Evolutionary conservation across 2,797 vertebrate genomes (phyloP).

Genomic region (Ctenosaura bakeri): DNA sequence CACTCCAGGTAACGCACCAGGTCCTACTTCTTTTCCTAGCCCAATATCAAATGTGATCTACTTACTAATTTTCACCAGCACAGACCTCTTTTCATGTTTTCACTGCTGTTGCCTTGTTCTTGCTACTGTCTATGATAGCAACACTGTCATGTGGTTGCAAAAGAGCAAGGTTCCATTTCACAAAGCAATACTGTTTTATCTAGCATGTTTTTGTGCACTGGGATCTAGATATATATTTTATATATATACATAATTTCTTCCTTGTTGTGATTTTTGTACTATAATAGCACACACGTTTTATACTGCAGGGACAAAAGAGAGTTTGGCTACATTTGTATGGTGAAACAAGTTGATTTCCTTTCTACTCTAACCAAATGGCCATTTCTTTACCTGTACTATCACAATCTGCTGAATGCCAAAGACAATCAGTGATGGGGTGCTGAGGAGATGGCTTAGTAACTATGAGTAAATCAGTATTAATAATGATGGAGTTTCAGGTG

Average conservation of each 20-base stretch:
- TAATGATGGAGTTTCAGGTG: constrained; percentile 36
- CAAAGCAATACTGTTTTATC: constrained; percentile 3
- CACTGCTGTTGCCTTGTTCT: constrained; percentile 11
- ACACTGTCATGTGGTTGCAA: neutral
- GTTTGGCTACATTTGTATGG: neutral
- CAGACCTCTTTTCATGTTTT: constrained; percentile 25
- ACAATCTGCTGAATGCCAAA: constrained; percentile 53
- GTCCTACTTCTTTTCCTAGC: neutral
- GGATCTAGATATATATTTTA: neutral
- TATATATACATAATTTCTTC: too few relatives aligned
- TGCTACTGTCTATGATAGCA: constrained; percentile 15
- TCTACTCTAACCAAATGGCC: constrained; percentile 7
- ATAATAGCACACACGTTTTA: constrained; percentile 2
- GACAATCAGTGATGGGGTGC: constrained; percentile 14
- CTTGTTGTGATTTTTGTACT: neutral
- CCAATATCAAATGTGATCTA: neutral
- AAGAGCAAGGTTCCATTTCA: neutral
- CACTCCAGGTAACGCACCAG: neutral
- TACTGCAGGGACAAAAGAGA: neutral
- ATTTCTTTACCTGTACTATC: constrained; percentile 44
- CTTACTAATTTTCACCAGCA: constrained; percentile 28
- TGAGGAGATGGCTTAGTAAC: neutral
- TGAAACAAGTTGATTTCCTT: neutral
- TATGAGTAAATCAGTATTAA: neutral
- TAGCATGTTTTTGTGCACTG: neutral